phyloP scores from a whole-genome alignment of 2,113 vertebrate species.

The Ibidorhyncha struthersii region DNA sequence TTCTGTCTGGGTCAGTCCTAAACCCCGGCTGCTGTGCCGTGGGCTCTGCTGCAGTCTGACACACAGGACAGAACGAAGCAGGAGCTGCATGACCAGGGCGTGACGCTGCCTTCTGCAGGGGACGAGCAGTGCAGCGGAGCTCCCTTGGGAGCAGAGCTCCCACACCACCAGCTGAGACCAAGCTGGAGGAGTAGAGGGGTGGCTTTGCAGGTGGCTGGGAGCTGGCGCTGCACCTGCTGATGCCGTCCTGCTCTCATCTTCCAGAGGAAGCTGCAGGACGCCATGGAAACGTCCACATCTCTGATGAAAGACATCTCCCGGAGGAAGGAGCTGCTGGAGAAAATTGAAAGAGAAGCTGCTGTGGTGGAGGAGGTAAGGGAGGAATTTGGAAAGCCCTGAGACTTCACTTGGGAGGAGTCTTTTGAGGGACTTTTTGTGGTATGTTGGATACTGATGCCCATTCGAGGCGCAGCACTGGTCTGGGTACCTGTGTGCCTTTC shows the following conservation, averaged over 20 bases:
- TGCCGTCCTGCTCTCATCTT: slow-evolving; percentile 2
- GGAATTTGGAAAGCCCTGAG: background rate
- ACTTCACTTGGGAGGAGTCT: background rate
- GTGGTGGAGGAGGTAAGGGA: slow-evolving; percentile 73
- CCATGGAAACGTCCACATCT: slow-evolving; percentile 1
- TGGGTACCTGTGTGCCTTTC: background rate
- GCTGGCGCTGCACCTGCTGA: background rate
- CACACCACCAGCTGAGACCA: accelerated
- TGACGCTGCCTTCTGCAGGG: background rate
- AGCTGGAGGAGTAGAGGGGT: background rate
- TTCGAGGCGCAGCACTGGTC: background rate
- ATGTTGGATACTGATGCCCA: background rate
- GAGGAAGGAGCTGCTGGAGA: slow-evolving; percentile 71
- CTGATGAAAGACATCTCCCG: slow-evolving; percentile 71
- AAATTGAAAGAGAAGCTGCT: slow-evolving; percentile 68
- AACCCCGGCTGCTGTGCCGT: background rate
- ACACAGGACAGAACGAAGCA: background rate
- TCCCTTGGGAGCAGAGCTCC: background rate
- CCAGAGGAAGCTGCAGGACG: slow-evolving; percentile 74
- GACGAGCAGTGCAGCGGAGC: accelerated
- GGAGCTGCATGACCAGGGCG: background rate
- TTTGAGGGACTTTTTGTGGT: background rate
- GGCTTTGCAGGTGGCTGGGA: background rate
- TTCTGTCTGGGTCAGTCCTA: background rate
- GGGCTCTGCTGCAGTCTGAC: background rate